Percentiles rank a stretch among this genome's conserved stretches.
These are phyloP conservation scores for Erythrolamprus reginae DNA, from an alignment of 2,113 vertebrate species.

Conservation along the genomic window DNA sequence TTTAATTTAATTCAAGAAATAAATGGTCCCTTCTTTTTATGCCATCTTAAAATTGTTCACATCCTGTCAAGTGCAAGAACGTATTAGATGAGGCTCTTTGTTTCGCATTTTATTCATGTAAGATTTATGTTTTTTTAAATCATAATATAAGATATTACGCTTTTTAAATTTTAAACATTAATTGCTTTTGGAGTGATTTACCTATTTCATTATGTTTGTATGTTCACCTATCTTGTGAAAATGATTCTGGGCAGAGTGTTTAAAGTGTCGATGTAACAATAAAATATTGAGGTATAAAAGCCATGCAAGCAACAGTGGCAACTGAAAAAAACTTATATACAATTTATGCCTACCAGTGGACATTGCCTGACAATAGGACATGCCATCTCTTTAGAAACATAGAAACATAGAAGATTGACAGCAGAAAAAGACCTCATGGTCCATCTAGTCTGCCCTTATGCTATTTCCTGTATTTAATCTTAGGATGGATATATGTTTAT, in stretches of 20 bases:
- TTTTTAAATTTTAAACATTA: not conserved
- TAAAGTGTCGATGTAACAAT: not conserved
- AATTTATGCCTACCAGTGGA: not conserved
- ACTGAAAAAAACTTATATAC: not conserved
- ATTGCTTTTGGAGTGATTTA: not conserved
- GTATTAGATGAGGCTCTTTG: conserved; percentile 18
- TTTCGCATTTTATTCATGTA: not conserved
- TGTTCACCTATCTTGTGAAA: not conserved
- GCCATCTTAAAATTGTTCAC: conserved; percentile 21
- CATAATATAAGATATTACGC: no score
- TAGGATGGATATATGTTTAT: no score
- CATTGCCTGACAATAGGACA: not conserved
- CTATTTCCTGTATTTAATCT: no score
- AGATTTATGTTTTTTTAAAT: not conserved
- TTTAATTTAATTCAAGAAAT: conserved; percentile 25
- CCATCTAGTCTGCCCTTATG: no score
- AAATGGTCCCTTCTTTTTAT: conserved; percentile 29
- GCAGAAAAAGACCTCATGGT: no score
- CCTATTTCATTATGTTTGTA: not conserved
- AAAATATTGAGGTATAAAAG: not conserved
- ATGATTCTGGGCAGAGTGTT: not conserved
- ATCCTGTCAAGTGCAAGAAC: conserved; percentile 19
- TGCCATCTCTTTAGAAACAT: not conserved
- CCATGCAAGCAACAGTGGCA: not conserved
- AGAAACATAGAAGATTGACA: no score